These are phyloP conservation scores for Onthophagus taurus DNA, from an alignment of 1,140 invertebrate species.

Conservation along the genomic window DNA sequence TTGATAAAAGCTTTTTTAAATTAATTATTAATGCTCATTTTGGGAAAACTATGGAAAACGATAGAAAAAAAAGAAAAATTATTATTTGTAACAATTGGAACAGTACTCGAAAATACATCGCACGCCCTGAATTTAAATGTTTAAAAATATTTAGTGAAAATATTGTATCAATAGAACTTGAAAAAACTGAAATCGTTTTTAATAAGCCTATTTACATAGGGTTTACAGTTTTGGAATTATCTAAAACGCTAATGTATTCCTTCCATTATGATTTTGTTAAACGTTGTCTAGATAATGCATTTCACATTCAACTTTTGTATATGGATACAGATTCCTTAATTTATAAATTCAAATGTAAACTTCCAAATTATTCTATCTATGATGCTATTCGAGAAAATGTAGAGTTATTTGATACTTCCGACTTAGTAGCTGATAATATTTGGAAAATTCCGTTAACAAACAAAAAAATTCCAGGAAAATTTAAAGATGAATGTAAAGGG, in stretches of 20 bases:
- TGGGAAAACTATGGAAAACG: constrained; percentile 22
- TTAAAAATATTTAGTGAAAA: constrained; percentile 29
- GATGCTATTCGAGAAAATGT: no score
- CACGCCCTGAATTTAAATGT: constrained; percentile 31
- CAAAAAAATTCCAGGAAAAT: constrained; percentile 41
- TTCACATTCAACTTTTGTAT: no score
- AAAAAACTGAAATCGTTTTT: constrained; percentile 25
- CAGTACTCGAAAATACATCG: constrained; percentile 19
- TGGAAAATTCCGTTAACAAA: no score
- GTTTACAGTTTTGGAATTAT: constrained; percentile 28
- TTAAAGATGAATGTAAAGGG: constrained; percentile 41
- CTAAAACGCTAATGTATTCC: constrained; percentile 29
- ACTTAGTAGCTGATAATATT: no score
- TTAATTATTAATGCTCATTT: constrained; percentile 37
- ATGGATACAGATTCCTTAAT: constrained; percentile 40
- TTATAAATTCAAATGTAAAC: no score
- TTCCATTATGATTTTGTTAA: constrained; percentile 29
- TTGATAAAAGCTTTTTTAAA: constrained; percentile 44
- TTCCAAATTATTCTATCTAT: no score
- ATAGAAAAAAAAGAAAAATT: constrained; percentile 20
- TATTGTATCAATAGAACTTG: constrained; percentile 30
- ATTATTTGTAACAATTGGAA: constrained; percentile 7
- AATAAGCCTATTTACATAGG: constrained; percentile 34
- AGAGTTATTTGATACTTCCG: no score
- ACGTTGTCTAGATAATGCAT: no score